Percentiles rank a stretch among this genome's conserved stretches.
Conservation (phyloP, 2,113 vertebrate genomes). For the Clinocottus analis region DNA sequence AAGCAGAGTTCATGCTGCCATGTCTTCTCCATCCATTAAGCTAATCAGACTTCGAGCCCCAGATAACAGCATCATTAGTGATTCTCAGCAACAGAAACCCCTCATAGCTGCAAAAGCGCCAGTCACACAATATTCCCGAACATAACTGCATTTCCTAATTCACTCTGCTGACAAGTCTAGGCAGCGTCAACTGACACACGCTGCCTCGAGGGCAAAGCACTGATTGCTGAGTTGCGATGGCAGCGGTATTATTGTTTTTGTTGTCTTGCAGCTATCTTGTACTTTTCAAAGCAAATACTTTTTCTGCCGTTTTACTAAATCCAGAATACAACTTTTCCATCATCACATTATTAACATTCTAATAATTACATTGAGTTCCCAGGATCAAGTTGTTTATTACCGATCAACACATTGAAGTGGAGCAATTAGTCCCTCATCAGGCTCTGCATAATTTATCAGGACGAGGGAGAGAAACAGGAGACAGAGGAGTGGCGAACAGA, state of each 20-base stretch:
- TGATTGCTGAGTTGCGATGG: conserved; percentile 10
- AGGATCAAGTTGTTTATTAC: conserved; percentile 28
- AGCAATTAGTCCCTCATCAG: conserved; percentile 64
- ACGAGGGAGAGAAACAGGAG: conserved; percentile 33
- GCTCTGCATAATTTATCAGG: conserved; percentile 65
- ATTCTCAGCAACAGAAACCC: conserved; percentile 44
- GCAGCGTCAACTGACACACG: conserved; percentile 39
- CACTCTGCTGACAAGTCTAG: conserved; percentile 53
- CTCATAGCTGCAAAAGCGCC: conserved; percentile 43
- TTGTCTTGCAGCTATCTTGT: conserved; percentile 32
- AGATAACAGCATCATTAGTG: conserved; percentile 72
- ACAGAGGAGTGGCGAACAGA: conserved; percentile 20
- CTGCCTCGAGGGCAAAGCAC: conserved; percentile 44
- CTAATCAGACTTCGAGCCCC: conserved; percentile 67
- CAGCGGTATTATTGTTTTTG: not conserved
- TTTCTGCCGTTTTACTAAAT: conserved; percentile 37
- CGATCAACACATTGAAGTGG: conserved; percentile 37
- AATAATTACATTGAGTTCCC: conserved; percentile 41
- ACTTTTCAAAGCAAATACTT: conserved; percentile 15
- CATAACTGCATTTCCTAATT: conserved; percentile 51
- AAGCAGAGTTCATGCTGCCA: conserved; percentile 46
- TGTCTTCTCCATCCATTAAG: conserved; percentile 58
- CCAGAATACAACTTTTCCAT: conserved; percentile 5
- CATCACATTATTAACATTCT: conserved; percentile 32
- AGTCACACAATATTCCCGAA: conserved; percentile 62